A percentile compares a stretch with the other conserved stretches of the same genome.
Conservation (phyloP, 2,888 invertebrate species). For the Torymus auratus region DNA sequence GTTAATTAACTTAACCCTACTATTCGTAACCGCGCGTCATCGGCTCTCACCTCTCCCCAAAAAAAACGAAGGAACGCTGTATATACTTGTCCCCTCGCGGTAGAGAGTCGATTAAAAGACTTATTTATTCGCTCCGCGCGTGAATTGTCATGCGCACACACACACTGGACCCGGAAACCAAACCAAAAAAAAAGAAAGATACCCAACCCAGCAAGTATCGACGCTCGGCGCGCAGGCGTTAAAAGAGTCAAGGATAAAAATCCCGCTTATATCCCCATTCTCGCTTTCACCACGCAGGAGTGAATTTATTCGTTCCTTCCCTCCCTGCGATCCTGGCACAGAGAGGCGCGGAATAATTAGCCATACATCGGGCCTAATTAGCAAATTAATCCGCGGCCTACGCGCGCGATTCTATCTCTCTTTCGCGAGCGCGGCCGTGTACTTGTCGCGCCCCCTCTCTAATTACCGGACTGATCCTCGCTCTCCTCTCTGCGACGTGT, state of each 20-base stretch:
- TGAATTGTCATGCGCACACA: neutral
- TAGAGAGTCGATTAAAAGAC: constrained; percentile 23
- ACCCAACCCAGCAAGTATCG: no score
- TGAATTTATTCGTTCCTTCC: constrained; percentile 19
- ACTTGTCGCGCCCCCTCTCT: constrained; percentile 48
- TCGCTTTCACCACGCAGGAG: no score
- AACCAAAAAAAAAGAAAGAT: neutral
- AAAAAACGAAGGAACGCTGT: no score
- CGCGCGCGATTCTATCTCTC: constrained; percentile 26
- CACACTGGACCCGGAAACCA: neutral
- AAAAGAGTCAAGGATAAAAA: no score
- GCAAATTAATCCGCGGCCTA: constrained; percentile 64
- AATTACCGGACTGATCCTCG: constrained; percentile 53
- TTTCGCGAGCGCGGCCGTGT: constrained; percentile 15
- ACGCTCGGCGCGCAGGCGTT: no score
- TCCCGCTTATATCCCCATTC: no score
- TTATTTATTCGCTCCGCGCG: constrained; percentile 13
- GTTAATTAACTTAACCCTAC: no score
- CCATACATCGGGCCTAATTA: constrained; percentile 67
- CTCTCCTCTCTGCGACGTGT: constrained; percentile 30
- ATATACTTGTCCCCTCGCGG: no score
- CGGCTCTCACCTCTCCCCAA: neutral
- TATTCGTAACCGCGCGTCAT: neutral
- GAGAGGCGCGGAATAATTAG: constrained; percentile 50
- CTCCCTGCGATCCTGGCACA: neutral